Base-by-base conservation (phyloP, 2,797 vertebrate genomes). In the Dryobates pubescens region DNA sequence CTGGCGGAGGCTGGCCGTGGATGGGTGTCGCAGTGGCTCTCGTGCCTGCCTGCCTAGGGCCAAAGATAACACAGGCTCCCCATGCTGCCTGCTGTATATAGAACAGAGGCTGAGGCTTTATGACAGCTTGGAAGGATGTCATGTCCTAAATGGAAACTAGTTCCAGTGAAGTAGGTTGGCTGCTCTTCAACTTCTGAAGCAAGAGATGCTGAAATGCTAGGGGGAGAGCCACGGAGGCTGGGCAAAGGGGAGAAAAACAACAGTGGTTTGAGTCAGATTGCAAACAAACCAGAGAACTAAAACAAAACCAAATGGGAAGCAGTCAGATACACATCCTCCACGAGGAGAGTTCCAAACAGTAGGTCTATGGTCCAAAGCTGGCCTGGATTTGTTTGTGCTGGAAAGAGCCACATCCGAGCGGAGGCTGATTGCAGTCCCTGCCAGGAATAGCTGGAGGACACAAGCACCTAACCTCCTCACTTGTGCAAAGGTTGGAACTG, bases 331-430 rank as follows among this genome's bases (percentile, higher is more conserved):
- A 95, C 86, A 94, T 95, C 76, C 82, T 95, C 69, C 53, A 30
- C 51, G 79, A 77, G 94, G 93, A 19, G 76, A 89, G 89, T 95
- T 95, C 87, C 93, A 95, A 93, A 77, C 84, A 85, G 57, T 56
- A 72, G 34, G 45, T 57, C 78, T 30, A 8, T 68, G 89, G 78
- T 80, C 29, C 58, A 65, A 87, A 71, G 78, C 74, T 82, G 75
- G 84, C 82, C 65, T 82, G 82, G 45, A 51, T 85, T 95, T 96
- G 89, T 95, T 96, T 96, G 82, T 85, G 75, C 92, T 96, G 95
- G 95, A 95, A 81, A 82, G 75, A 71, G 78, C 90, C 90, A 77
- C 47, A 96, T 93, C 92, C 79, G 88, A 88, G 86, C 82, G 34
- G 72, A 76, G 43, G 67, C 76, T 92, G 71, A 85, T 68, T 95